Percentiles rank a stretch among this genome's conserved stretches.
These are phyloP conservation scores for Agriopis aurantiaria DNA, from an alignment of 2,888 invertebrate species.

Conservation along the genomic window DNA sequence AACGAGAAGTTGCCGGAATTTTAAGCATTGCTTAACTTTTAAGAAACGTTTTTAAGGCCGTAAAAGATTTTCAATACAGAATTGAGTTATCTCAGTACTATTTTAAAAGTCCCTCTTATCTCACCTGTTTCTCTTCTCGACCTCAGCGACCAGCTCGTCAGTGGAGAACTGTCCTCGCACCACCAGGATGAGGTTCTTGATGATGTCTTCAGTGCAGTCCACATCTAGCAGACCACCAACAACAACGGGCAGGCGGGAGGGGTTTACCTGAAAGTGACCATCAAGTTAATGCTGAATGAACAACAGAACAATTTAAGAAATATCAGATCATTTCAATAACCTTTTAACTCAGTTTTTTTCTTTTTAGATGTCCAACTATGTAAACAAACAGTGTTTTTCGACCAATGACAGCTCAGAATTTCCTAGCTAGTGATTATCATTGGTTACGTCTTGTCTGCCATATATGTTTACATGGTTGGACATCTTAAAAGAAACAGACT, in stretches of 20 bases:
- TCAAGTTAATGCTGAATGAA: neutral
- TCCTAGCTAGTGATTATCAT: too few relatives aligned
- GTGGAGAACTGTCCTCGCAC: slow-evolving; percentile 99
- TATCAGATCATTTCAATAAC: neutral
- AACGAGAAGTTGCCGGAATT: too few relatives aligned
- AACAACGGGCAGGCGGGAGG: slow-evolving; percentile 98
- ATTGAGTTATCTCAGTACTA: too few relatives aligned
- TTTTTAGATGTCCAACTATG: neutral
- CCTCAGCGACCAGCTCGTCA: slow-evolving; percentile 99
- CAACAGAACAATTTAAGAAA: neutral
- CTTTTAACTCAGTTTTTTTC: neutral
- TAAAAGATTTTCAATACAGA: too few relatives aligned
- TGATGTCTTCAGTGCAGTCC: slow-evolving; percentile 99
- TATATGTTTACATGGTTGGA: too few relatives aligned
- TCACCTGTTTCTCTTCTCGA: slow-evolving; percentile 95
- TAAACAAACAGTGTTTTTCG: too few relatives aligned
- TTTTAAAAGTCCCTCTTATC: neutral
- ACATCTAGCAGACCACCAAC: slow-evolving; percentile 99
- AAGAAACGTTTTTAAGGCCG: too few relatives aligned
- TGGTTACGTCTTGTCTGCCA: too few relatives aligned
- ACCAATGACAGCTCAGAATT: too few relatives aligned
- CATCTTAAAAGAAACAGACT: too few relatives aligned
- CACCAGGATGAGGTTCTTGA: slow-evolving; percentile 98
- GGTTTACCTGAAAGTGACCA: slow-evolving; percentile 91
- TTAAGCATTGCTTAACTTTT: too few relatives aligned